A percentile compares a stretch with the other conserved stretches of the same genome.
Evolutionary conservation across 2,888 invertebrate species (phyloP).

Genomic region (Ectemnius continuus): DNA sequence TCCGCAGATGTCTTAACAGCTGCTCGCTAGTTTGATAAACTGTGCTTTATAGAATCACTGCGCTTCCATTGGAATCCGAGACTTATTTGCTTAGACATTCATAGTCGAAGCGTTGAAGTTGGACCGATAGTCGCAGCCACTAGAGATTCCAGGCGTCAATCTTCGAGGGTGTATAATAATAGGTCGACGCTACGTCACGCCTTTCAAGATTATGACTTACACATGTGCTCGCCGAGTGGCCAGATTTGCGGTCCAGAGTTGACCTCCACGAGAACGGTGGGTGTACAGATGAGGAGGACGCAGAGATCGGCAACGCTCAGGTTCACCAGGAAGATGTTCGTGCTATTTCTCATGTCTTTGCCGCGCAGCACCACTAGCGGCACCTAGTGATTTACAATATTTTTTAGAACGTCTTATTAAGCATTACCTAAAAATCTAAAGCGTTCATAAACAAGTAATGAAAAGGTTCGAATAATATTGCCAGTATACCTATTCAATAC

Average conservation of each 20-base stretch:
- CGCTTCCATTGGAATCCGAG: too few species aligned
- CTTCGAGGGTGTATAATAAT: constrained; percentile 27
- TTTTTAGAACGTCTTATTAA: not conserved
- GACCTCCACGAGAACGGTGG: constrained; percentile 95
- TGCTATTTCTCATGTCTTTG: constrained; percentile 96
- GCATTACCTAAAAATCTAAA: too few species aligned
- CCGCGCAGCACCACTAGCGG: constrained; percentile 94
- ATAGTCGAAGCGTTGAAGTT: too few species aligned
- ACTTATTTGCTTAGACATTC: too few species aligned
- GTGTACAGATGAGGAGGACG: constrained; percentile 94
- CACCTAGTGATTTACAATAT: constrained; percentile 32
- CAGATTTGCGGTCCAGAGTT: constrained; percentile 94
- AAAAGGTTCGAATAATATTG: too few species aligned
- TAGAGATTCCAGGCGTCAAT: constrained; percentile 24
- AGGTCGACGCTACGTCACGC: constrained; percentile 19
- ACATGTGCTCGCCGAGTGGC: constrained; percentile 94
- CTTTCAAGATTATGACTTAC: constrained; percentile 83
- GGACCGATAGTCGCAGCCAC: constrained; percentile 5
- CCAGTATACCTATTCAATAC: too few species aligned
- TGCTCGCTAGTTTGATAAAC: too few species aligned
- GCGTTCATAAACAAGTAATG: too few species aligned
- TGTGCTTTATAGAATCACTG: too few species aligned
- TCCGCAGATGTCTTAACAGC: not conserved
- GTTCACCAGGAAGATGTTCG: constrained; percentile 96
- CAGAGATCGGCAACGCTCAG: constrained; percentile 95